A percentile compares a stretch with the other conserved stretches of the same genome.
phyloP scores from a whole-genome alignment of 2,797 vertebrate genomes.

The Cottoperca gobio region DNA sequence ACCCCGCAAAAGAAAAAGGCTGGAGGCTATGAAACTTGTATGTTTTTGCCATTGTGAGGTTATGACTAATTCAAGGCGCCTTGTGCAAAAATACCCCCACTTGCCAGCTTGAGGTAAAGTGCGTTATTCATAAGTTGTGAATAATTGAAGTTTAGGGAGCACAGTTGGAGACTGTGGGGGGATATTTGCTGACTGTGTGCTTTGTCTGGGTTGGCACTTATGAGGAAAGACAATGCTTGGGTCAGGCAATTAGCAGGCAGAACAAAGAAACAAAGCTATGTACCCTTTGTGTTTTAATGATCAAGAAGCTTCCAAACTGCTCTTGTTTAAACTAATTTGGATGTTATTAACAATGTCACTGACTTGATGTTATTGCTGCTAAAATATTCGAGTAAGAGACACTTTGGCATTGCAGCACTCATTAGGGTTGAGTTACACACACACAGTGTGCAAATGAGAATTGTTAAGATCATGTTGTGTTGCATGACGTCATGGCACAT shows the following conservation, averaged over 20 bases:
- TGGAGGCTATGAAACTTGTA: conserved; percentile 72
- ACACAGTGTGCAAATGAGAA: conserved; percentile 1
- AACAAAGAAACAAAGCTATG: conserved; percentile 34
- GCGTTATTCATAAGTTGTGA: conserved; percentile 83
- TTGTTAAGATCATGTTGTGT: neutral
- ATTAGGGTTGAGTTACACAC: conserved; percentile 14
- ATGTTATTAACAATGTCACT: neutral
- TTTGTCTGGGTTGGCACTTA: conserved; percentile 70
- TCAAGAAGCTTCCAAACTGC: neutral
- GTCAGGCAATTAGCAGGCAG: conserved; percentile 60
- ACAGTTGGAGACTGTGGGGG: conserved; percentile 51
- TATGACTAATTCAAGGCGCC: conserved; percentile 80
- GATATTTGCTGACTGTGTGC: conserved; percentile 75
- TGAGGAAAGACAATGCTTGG: conserved; percentile 51
- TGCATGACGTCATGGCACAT: conserved; percentile 30
- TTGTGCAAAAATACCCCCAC: conserved; percentile 78
- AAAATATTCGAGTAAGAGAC: neutral
- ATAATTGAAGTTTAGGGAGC: conserved; percentile 81
- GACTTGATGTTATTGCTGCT: neutral
- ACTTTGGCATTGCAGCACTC: neutral
- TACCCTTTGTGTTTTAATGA: conserved; percentile 30
- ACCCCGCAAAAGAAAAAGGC: conserved; percentile 13
- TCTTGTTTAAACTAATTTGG: neutral
- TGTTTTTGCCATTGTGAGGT: conserved; percentile 75
- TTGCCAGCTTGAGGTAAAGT: conserved; percentile 78